Conservation (phyloP, 2,888 invertebrate species). For the Petrolisthes cinctipes region DNA sequence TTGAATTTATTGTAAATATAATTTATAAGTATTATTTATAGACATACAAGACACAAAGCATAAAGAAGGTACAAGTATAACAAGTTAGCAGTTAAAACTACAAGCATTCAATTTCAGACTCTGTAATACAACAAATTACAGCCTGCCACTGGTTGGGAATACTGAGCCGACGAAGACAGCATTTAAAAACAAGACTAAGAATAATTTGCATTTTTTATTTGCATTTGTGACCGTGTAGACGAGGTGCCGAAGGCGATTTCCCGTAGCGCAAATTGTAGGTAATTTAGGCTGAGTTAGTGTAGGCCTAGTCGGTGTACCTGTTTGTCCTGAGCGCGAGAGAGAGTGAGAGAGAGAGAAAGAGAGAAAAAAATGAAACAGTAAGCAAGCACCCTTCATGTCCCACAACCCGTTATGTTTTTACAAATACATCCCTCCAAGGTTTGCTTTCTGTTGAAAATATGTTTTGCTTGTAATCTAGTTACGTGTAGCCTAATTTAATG, state of each 20-base stretch:
- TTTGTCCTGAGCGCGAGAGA: neutral
- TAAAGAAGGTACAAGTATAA: neutral
- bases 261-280: neutral
- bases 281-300: neutral
- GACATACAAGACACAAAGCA: neutral
- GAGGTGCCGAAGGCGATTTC: neutral
- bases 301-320: neutral
- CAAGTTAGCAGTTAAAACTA: neutral
- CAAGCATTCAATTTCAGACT: too few species aligned
- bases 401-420: neutral
- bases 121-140: neutral
- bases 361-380: neutral
- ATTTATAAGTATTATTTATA: neutral
- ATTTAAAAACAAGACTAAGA: neutral
- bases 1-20: neutral
- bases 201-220: neutral
- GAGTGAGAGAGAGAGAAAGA: neutral
- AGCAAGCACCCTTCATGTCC: neutral
- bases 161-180: neutral
- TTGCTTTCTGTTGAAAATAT: neutral
- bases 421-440: neutral
- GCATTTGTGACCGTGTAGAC: neutral
- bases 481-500: too few species aligned
- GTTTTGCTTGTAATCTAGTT: neutral
- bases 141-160: neutral